These are phyloP conservation scores for Coleophora flavipennella DNA, from an alignment of 2,888 invertebrate species.

Conservation along the genomic window DNA sequence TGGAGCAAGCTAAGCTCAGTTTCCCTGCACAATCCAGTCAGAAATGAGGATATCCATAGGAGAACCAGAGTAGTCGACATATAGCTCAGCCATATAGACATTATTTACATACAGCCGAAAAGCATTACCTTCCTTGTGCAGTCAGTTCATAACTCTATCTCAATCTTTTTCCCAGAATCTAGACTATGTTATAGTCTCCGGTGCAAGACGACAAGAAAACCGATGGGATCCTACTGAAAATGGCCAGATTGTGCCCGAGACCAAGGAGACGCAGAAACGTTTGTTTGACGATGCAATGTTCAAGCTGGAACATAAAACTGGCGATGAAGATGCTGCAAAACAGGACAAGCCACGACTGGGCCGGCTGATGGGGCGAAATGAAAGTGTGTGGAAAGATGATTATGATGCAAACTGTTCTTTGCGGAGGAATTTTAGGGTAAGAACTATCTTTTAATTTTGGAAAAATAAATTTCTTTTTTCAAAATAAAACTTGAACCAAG, in stretches of 20 bases:
- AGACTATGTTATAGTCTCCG: conserved; percentile 95
- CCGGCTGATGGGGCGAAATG: conserved; percentile 83
- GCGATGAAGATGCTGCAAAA: conserved; percentile 81
- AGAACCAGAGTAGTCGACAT: too few relatives aligned
- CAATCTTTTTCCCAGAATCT: conserved; percentile 88
- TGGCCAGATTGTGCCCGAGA: conserved; percentile 93
- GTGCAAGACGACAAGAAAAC: conserved; percentile 96
- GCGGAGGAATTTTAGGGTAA: conserved; percentile 88
- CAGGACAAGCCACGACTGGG: conserved; percentile 81
- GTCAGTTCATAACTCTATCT: too few relatives aligned
- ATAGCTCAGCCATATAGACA: too few relatives aligned
- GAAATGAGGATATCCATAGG: too few relatives aligned
- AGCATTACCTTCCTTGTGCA: too few relatives aligned
- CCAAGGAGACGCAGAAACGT: conserved; percentile 90
- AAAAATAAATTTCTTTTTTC: too few relatives aligned
- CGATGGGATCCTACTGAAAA: conserved; percentile 98
- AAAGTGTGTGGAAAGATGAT: conserved; percentile 91
- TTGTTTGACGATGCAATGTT: conserved; percentile 98
- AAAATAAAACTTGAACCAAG: too few relatives aligned
- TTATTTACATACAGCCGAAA: too few relatives aligned
- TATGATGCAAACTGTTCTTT: conserved; percentile 91
- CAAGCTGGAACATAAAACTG: conserved; percentile 92
- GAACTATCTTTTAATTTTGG: too few relatives aligned
- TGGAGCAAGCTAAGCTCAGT: too few relatives aligned
- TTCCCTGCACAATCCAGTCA: too few relatives aligned